Evolutionary conservation across 2,113 vertebrate genomes (phyloP).

Genomic region (Tamias sibiricus): DNA sequence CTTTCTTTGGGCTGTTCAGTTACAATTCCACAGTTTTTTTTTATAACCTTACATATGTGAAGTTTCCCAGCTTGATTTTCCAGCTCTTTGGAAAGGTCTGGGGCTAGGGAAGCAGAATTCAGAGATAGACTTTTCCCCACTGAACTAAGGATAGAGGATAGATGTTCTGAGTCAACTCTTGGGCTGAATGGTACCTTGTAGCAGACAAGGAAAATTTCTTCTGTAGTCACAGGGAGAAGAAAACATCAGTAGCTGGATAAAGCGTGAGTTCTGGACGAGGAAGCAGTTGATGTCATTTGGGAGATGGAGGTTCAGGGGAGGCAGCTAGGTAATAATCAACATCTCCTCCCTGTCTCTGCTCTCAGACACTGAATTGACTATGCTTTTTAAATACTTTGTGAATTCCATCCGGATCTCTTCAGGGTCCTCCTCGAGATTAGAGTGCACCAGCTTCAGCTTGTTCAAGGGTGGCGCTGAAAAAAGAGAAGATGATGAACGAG

Average conservation of each 20-base stretch:
- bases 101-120: not conserved
- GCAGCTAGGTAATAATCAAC: slow-evolving; percentile 92
- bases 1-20: not conserved
- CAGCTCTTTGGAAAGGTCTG: not conserved
- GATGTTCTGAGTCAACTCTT: not conserved
- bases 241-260: not conserved
- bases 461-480: slow-evolving; percentile 90
- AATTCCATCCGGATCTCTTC: slow-evolving; percentile 94
- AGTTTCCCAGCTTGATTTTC: not conserved
- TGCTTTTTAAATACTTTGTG: slow-evolving; percentile 90
- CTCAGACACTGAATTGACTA: slow-evolving; percentile 92
- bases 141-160: not conserved
- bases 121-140: not conserved
- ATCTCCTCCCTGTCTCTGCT: slow-evolving; percentile 95
- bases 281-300: not conserved
- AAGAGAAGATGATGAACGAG: slow-evolving; percentile 58
- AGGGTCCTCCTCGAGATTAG: slow-evolving; percentile 95
- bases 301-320: not conserved
- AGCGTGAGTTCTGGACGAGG: not conserved
- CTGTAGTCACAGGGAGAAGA: not conserved
- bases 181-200: not conserved
- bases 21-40: slow-evolving; percentile 9
- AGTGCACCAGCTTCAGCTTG: slow-evolving; percentile 93
- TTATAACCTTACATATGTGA: not conserved
- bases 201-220: not conserved